Percentiles rank a stretch among this genome's conserved stretches.
These are phyloP conservation scores for Ahaetulla prasina DNA, from an alignment of 2,113 vertebrate genomes.

Conservation along the genomic window DNA sequence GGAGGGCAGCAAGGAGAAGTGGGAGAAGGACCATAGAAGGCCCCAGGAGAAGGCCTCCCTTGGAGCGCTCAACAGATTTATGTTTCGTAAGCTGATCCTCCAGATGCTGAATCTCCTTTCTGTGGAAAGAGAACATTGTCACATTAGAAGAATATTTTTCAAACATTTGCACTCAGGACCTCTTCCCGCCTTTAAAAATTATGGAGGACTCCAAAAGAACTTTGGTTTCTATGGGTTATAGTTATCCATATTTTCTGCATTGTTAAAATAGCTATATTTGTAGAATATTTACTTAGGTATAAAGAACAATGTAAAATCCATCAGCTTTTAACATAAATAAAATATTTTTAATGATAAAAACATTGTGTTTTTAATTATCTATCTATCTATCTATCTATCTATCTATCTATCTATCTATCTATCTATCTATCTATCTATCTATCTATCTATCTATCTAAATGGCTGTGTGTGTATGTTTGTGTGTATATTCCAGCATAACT, in stretches of 20 bases:
- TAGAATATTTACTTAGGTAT: not conserved
- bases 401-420: too few species aligned
- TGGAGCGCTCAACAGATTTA: not conserved
- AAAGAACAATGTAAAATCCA: not conserved
- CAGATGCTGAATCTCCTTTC: not conserved
- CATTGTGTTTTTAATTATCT: not conserved
- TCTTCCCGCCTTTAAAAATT: not conserved
- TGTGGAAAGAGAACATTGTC: not conserved
- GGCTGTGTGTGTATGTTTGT: too few species aligned
- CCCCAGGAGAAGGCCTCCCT: accelerated
- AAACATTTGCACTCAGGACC: not conserved
- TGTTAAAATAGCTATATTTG: not conserved
- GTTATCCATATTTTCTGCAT: not conserved
- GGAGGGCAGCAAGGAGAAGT: not conserved
- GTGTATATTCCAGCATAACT: too few species aligned
- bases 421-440: too few species aligned
- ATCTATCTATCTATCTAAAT: too few species aligned
- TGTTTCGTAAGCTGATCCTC: not conserved
- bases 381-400: too few species aligned
- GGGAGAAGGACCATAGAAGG: not conserved
- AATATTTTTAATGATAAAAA: not conserved
- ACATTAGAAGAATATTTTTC: not conserved
- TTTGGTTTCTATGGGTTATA: not conserved
- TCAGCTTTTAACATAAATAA: not conserved
- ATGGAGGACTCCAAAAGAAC: not conserved